Evolutionary conservation across 2,888 invertebrate genomes (phyloP).

Genomic region (Apocheima hispidaria): DNA sequence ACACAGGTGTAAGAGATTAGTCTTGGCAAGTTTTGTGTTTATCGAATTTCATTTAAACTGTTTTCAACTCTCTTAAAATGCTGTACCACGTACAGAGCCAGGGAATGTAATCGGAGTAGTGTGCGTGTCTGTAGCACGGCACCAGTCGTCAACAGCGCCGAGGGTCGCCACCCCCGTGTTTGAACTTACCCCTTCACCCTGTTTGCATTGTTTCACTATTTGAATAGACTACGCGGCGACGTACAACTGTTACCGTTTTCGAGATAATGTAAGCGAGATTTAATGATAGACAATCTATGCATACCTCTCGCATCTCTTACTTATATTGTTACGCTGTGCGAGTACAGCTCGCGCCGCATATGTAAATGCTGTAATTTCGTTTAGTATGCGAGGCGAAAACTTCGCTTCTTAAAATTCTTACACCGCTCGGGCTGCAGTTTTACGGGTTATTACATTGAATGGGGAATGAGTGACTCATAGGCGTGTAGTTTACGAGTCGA

Average conservation of each 20-base stretch:
- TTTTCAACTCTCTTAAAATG: constrained; percentile 61
- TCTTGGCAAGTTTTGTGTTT: constrained; percentile 21
- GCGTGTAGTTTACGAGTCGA: constrained; percentile 81
- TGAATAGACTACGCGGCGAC: constrained; percentile 70
- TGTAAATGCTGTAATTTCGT: constrained; percentile 44
- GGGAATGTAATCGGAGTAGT: constrained; percentile 57
- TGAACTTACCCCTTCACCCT: constrained; percentile 74
- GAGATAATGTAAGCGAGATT: constrained; percentile 77
- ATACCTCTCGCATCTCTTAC: constrained; percentile 29
- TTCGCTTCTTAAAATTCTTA: constrained; percentile 76
- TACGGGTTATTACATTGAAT: constrained; percentile 82
- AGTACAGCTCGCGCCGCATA: constrained; percentile 31
- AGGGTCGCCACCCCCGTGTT: constrained; percentile 75
- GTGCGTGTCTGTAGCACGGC: constrained; percentile 69
- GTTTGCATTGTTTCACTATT: constrained; percentile 82
- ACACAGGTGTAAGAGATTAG: constrained; percentile 1
- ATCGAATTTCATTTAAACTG: constrained; percentile 48
- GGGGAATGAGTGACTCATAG: constrained; percentile 83
- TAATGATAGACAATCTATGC: constrained; percentile 71
- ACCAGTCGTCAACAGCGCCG: constrained; percentile 64
- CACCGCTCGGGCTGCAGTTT: constrained; percentile 76
- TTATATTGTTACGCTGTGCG: constrained; percentile 23
- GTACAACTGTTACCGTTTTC: constrained; percentile 81
- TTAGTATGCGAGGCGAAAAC: constrained; percentile 68
- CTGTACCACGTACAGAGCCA: constrained; percentile 61